phyloP scores from a whole-genome alignment of 1,140 invertebrate species.

The Drosophila azteca region DNA sequence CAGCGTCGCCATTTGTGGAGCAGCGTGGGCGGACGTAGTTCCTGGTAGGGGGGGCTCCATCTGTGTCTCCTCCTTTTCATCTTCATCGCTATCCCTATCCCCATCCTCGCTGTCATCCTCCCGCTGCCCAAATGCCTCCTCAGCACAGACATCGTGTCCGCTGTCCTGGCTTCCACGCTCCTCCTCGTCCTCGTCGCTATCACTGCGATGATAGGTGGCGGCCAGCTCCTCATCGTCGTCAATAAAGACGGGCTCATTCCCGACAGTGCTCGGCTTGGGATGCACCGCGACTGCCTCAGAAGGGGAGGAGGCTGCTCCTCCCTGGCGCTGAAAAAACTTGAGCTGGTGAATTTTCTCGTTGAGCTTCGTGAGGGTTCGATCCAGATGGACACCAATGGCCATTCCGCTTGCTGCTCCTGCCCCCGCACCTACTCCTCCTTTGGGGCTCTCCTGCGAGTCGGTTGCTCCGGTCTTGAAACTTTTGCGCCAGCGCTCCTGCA shows the following conservation, averaged over 20 bases:
- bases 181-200: constrained; percentile 41
- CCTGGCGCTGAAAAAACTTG: constrained; percentile 67
- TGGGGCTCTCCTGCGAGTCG: neutral
- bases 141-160: constrained; percentile 49
- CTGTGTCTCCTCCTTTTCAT: neutral
- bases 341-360: constrained; percentile 74
- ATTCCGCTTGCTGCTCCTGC: constrained; percentile 14
- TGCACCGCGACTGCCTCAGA: neutral
- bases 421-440: neutral
- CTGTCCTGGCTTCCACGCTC: constrained; percentile 32
- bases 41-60: constrained; percentile 17
- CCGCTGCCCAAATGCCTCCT: constrained; percentile 49
- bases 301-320: constrained; percentile 1
- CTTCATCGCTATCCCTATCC: neutral
- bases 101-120: neutral
- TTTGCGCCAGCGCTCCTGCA: constrained; percentile 64
- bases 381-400: constrained; percentile 41
- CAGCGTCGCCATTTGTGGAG: constrained; percentile 48
- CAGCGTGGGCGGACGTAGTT: constrained; percentile 30
- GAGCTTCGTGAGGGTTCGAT: constrained; percentile 61
- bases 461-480: constrained; percentile 46
- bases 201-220: constrained; percentile 68
- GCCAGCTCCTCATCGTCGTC: constrained; percentile 67
- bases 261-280: constrained; percentile 62
- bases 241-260: constrained; percentile 65